phyloP scores from a whole-genome alignment of 1,140 invertebrate species.

The Nebria ingens region DNA sequence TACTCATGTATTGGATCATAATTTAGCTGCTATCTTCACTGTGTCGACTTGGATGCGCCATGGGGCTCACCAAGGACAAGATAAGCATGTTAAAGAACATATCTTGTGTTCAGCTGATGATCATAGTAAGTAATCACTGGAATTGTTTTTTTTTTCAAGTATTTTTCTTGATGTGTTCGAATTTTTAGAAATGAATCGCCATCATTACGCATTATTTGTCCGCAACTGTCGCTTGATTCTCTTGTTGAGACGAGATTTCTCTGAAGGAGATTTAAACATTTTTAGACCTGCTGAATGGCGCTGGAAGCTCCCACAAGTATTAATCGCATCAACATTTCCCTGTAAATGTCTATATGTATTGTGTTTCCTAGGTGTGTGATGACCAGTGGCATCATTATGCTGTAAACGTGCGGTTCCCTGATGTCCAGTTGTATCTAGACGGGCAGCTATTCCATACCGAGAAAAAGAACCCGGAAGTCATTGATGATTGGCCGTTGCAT shows the following conservation, averaged over 20 bases:
- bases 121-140: slow-evolving; percentile 61
- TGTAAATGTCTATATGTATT: not conserved
- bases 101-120: slow-evolving; percentile 93
- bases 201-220: slow-evolving; percentile 95
- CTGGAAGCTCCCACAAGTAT: slow-evolving; percentile 76
- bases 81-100: slow-evolving; percentile 88
- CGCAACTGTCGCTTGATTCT: slow-evolving; percentile 93
- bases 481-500: slow-evolving; percentile 99
- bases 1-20: slow-evolving; percentile 59
- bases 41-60: slow-evolving; percentile 91
- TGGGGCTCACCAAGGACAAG: slow-evolving; percentile 51
- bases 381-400: slow-evolving; percentile 98
- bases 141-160: not conserved
- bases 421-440: slow-evolving; percentile 81
- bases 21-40: slow-evolving; percentile 70
- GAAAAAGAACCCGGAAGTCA: slow-evolving; percentile 87
- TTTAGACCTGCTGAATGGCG: slow-evolving; percentile 97
- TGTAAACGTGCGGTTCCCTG: slow-evolving; percentile 81
- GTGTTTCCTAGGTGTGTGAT: slow-evolving; percentile 70
- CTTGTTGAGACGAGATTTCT: slow-evolving; percentile 83
- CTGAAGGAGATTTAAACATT: slow-evolving; percentile 84
- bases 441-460: slow-evolving; percentile 71
- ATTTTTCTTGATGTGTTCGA: slow-evolving; percentile 23
- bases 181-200: slow-evolving; percentile 91
- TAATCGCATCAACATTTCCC: no score